A percentile compares a stretch with the other conserved stretches of the same genome.
phyloP scores from a whole-genome alignment of 2,888 invertebrate genomes.

The Brachyptera risi region DNA sequence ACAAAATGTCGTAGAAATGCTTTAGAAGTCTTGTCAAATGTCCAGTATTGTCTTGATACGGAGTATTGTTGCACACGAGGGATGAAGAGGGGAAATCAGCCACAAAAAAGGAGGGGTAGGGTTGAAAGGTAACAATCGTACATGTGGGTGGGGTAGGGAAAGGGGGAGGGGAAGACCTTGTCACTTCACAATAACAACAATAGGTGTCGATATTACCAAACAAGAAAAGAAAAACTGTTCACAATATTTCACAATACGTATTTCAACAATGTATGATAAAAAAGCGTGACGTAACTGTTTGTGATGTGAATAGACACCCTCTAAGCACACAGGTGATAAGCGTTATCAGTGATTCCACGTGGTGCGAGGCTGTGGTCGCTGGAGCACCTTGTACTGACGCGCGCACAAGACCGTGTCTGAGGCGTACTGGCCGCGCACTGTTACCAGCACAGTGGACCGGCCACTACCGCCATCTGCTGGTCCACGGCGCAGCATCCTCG shows the following conservation, averaged over 20 bases:
- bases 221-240: slow-evolving; percentile 5
- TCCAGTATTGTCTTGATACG: not conserved
- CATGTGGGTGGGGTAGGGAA: not conserved
- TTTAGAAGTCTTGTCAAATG: no score
- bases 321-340: not conserved
- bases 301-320: slow-evolving; percentile 4
- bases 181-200: slow-evolving; percentile 21
- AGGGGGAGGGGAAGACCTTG: slow-evolving; percentile 15
- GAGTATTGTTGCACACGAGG: not conserved
- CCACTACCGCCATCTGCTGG: slow-evolving; percentile 19
- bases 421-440: not conserved
- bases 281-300: not conserved
- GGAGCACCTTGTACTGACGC: slow-evolving; percentile 10
- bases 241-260: not conserved
- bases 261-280: not conserved
- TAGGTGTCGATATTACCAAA: slow-evolving; percentile 18
- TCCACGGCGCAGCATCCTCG: not conserved
- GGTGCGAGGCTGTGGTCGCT: not conserved
- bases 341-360: slow-evolving; percentile 6
- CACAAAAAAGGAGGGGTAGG: slow-evolving; percentile 14
- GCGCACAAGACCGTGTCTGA: slow-evolving; percentile 3
- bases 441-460: not conserved
- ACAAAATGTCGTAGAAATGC: no score
- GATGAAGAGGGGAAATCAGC: not conserved
- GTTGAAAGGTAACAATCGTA: slow-evolving; percentile 3